phyloP scores from a whole-genome alignment of 2,113 vertebrate species.

The Crotalus viridis region DNA sequence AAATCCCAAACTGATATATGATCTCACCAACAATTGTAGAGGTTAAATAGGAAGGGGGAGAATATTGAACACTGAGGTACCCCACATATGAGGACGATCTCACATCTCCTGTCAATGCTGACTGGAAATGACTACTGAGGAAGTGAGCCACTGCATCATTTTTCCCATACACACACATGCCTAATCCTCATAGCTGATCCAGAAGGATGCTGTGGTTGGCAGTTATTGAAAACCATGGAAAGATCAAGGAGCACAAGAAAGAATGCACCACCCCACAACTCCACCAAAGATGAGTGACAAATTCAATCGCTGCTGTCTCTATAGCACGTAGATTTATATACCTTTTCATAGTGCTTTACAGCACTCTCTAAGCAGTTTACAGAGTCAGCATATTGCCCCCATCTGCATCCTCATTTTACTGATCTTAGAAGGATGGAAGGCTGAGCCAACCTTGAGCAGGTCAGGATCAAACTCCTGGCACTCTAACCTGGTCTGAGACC shows the following conservation, averaged over 20 bases:
- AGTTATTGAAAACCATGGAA: background rate
- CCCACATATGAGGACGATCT: background rate
- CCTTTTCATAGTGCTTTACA: background rate
- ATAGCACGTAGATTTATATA: background rate
- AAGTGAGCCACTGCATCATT: too few species aligned
- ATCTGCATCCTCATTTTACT: background rate
- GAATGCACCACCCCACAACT: background rate
- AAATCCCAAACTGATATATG: background rate
- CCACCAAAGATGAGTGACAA: background rate
- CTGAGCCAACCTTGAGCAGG: too few species aligned
- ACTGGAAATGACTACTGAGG: too few species aligned
- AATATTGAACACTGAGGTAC: background rate
- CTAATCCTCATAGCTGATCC: background rate
- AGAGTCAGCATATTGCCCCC: background rate
- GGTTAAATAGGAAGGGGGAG: background rate
- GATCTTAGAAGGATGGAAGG: background rate
- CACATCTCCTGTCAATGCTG: too few species aligned
- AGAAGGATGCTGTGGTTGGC: background rate
- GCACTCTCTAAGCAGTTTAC: background rate
- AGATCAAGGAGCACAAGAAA: background rate
- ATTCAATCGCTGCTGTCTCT: background rate
- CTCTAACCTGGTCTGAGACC: background rate
- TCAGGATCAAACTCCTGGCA: background rate
- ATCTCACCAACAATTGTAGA: background rate
- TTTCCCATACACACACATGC: too few species aligned